These are phyloP conservation scores for Xylocopa sonorina DNA, from an alignment of 1,140 invertebrate genomes.

Conservation along the genomic window DNA sequence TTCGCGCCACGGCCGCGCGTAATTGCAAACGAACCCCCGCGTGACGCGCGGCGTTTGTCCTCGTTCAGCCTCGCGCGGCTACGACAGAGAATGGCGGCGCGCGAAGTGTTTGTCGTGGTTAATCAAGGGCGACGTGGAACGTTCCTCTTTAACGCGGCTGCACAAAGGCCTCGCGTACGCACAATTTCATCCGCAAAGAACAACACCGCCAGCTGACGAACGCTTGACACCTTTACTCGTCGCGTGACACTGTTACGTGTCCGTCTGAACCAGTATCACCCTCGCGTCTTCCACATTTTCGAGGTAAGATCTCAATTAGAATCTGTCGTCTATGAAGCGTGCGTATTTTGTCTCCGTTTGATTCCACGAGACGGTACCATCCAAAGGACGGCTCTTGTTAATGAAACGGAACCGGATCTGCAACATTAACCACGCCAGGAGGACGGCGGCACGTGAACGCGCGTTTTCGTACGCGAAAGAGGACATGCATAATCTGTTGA, in stretches of 20 bases:
- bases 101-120: constrained; percentile 24
- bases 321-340: too few relatives aligned
- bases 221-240: constrained; percentile 16
- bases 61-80: constrained; percentile 9
- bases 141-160: neutral
- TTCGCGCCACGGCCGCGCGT: neutral
- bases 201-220: neutral
- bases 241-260: constrained; percentile 9
- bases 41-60: neutral
- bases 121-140: constrained; percentile 17
- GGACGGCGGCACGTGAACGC: constrained; percentile 29
- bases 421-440: neutral
- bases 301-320: too few relatives aligned
- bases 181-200: constrained; percentile 39
- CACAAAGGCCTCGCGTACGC: constrained; percentile 20
- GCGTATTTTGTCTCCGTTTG: too few relatives aligned
- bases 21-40: constrained; percentile 1
- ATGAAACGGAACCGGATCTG: constrained; percentile 14
- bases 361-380: too few relatives aligned
- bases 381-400: too few relatives aligned
- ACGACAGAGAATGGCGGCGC: neutral
- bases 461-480: constrained; percentile 47
- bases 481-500: constrained; percentile 60
- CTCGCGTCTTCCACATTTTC: too few relatives aligned
- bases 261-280: too few relatives aligned